These are phyloP conservation scores for Caerostris darwini DNA, from an alignment of 1,140 invertebrate species.

Conservation along the genomic window DNA sequence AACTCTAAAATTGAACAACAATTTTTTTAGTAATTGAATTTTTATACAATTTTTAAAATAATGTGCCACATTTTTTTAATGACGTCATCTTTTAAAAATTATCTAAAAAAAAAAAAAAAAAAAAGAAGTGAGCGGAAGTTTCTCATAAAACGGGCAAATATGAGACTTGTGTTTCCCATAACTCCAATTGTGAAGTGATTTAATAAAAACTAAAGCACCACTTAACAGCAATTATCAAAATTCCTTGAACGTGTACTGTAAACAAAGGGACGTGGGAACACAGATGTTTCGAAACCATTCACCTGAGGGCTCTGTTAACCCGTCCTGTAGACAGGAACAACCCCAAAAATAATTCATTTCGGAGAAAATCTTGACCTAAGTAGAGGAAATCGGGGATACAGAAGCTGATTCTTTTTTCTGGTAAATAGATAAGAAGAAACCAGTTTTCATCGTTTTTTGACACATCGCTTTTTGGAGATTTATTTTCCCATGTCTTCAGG, in stretches of 20 bases:
- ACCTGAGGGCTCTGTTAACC: constrained; percentile 1
- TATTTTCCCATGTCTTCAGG: constrained; percentile 64
- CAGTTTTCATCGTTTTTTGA: constrained; percentile 68
- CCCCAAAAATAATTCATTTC: constrained; percentile 34
- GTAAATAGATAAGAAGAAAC: constrained; percentile 61
- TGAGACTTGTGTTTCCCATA: too few relatives aligned
- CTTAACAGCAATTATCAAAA: not conserved
- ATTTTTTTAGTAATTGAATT: too few relatives aligned
- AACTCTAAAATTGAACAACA: too few relatives aligned
- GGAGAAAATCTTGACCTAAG: constrained; percentile 52
- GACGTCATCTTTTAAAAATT: too few relatives aligned
- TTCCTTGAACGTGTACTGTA: not conserved
- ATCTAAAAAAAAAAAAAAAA: too few relatives aligned
- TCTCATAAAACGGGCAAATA: too few relatives aligned
- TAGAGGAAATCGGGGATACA: constrained; percentile 40
- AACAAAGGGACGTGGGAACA: not conserved
- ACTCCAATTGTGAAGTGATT: too few relatives aligned
- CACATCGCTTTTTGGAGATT: constrained; percentile 62
- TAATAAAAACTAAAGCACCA: too few relatives aligned
- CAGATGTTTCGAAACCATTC: constrained; percentile 1
- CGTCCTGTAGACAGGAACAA: not conserved
- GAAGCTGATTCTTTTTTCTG: constrained; percentile 58
- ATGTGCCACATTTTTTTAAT: too few relatives aligned
- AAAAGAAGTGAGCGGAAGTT: too few relatives aligned
- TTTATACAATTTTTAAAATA: too few relatives aligned